Percentiles rank a stretch among this genome's conserved stretches.
phyloP scores from a whole-genome alignment of 2,797 vertebrate genomes.

The Intellagama lesueurii region DNA sequence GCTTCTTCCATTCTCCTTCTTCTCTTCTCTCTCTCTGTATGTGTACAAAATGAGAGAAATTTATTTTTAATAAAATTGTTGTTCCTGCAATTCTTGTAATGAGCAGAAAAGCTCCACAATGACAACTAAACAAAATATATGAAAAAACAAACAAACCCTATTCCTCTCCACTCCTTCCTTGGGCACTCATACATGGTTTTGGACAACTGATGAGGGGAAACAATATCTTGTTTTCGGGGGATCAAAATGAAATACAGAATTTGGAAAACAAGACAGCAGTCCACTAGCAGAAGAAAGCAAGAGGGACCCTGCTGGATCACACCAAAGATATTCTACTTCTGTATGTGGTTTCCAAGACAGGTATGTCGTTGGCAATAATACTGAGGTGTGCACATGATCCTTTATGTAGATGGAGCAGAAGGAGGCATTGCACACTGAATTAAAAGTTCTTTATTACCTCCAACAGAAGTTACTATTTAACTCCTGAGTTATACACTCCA shows the following conservation, averaged over 20 bases:
- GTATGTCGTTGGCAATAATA: rapidly evolving
- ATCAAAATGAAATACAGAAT: not conserved
- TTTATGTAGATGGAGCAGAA: not conserved
- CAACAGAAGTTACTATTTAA: slow-evolving; percentile 69
- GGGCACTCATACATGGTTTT: rapidly evolving
- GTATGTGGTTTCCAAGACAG: not conserved
- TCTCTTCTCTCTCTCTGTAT: not conserved
- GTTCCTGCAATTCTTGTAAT: rapidly evolving
- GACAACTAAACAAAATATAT: not conserved
- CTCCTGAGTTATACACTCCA: slow-evolving; percentile 56
- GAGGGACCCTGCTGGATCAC: not conserved
- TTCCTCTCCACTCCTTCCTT: not conserved
- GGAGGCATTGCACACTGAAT: slow-evolving; percentile 19
- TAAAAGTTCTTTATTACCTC: slow-evolving; percentile 70
- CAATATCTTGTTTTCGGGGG: rapidly evolving
- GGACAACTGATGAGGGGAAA: not conserved
- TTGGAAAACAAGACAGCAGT: not conserved
- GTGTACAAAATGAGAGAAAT: not conserved
- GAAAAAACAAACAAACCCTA: not conserved
- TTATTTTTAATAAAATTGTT: slow-evolving; percentile 14
- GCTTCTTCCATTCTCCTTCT: rapidly evolving
- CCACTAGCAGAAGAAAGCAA: not conserved
- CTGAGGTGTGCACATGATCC: slow-evolving; percentile 8
- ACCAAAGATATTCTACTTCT: not conserved
- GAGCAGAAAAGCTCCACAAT: not conserved